Conservation (phyloP, 2,113 vertebrate genomes). For the Periophthalmodon schlosseri region DNA sequence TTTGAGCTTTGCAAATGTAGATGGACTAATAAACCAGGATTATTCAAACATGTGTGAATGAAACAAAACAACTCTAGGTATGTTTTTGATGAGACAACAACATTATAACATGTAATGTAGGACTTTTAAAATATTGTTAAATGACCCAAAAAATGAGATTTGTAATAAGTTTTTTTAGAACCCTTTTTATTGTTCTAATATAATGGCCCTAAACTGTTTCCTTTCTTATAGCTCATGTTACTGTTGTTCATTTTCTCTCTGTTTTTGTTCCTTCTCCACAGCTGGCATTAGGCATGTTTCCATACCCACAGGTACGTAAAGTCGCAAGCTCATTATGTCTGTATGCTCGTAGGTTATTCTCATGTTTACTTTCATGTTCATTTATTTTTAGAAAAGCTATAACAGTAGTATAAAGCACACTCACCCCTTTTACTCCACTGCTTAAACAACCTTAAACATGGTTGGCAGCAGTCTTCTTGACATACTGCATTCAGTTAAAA, state of each 20-base stretch:
- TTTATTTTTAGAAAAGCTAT: not conserved
- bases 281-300: constrained; percentile 97
- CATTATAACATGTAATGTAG: too few species aligned
- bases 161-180: not conserved
- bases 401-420: not conserved
- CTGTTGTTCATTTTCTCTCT: not conserved
- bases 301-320: constrained; percentile 96
- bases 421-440: not conserved
- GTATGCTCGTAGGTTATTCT: constrained; percentile 45
- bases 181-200: not conserved
- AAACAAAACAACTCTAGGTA: too few species aligned
- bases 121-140: too few species aligned
- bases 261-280: constrained; percentile 81
- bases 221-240: not conserved
- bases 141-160: too few species aligned
- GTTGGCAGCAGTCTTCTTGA: not conserved
- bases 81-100: too few species aligned
- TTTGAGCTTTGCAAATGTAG: too few species aligned
- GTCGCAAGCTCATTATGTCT: not conserved
- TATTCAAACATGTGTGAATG: too few species aligned
- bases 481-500: constrained; percentile 52
- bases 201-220: too few species aligned
- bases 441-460: constrained; percentile 14
- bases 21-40: too few species aligned
- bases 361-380: not conserved